phyloP scores from a whole-genome alignment of 2,797 vertebrate genomes.

The Rhabdomys pumilio region DNA sequence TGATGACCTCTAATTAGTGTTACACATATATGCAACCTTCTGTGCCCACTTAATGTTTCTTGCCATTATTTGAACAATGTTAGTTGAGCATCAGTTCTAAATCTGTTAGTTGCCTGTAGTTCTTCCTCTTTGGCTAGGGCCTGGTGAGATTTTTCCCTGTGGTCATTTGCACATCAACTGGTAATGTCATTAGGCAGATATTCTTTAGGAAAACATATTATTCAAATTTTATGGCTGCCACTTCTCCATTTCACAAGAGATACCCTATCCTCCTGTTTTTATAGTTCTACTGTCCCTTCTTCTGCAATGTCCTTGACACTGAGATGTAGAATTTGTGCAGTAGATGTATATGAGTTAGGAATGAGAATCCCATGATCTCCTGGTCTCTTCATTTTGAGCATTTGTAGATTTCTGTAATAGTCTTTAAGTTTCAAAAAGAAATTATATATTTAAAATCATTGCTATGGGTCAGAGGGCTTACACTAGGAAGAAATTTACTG shows the following conservation, averaged over 20 bases:
- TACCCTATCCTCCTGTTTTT: not conserved
- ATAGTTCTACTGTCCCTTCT: not conserved
- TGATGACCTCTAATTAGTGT: not conserved
- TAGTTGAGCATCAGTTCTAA: not conserved
- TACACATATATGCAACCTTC: too few relatives aligned
- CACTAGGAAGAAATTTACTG: not conserved
- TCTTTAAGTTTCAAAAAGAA: not conserved
- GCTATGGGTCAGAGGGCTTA: not conserved
- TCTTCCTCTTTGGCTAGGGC: not conserved
- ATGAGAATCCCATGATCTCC: not conserved
- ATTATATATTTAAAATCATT: too few relatives aligned
- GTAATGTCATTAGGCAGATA: not conserved
- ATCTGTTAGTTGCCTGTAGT: not conserved
- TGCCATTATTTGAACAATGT: not conserved
- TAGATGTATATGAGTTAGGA: not conserved
- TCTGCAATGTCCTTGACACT: not conserved
- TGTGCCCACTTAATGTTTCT: not conserved
- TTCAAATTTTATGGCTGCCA: not conserved
- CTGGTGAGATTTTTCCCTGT: not conserved
- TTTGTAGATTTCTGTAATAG: not conserved
- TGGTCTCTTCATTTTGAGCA: not conserved
- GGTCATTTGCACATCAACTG: not conserved
- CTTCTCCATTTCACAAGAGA: not conserved
- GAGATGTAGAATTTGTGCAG: not conserved
- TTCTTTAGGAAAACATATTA: not conserved